A percentile compares a stretch with the other conserved stretches of the same genome.
phyloP scores from a whole-genome alignment of 2,888 invertebrate species.

The Torymus aiolomorphi region DNA sequence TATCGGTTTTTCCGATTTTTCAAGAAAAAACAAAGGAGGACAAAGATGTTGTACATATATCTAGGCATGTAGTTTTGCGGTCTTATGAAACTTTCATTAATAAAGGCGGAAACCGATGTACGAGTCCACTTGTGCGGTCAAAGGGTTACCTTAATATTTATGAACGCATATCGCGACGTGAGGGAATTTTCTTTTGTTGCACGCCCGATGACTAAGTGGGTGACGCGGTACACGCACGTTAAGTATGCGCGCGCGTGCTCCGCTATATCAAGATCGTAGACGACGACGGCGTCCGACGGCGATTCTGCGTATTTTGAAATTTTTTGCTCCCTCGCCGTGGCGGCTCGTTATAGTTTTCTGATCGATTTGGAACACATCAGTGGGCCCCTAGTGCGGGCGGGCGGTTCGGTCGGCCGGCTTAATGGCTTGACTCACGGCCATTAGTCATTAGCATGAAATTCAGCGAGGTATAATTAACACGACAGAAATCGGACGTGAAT shows the following conservation, averaged over 20 bases:
- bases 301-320: constrained; percentile 31
- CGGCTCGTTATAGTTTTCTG: constrained; percentile 25
- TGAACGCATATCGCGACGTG: constrained; percentile 12
- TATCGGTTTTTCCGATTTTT: too few relatives aligned
- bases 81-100: too few relatives aligned
- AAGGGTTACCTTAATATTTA: constrained; percentile 40
- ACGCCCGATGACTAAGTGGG: constrained; percentile 41
- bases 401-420: neutral
- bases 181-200: constrained; percentile 38
- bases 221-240: neutral
- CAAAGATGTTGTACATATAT: too few relatives aligned
- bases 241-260: neutral
- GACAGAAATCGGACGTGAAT: too few relatives aligned
- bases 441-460: constrained; percentile 49
- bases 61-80: too few relatives aligned
- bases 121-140: neutral
- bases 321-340: constrained; percentile 1
- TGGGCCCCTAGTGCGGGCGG: too few relatives aligned
- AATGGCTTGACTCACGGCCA: constrained; percentile 36
- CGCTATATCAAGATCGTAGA: constrained; percentile 24
- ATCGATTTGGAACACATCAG: constrained; percentile 16
- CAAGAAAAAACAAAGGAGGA: too few relatives aligned
- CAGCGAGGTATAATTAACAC: constrained; percentile 16
- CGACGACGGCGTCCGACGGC: neutral
- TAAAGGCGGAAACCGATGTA: neutral